Percentiles rank a stretch among this genome's conserved stretches.
These are phyloP conservation scores for Sebastes cheni DNA, from an alignment of 2,797 vertebrate genomes.

Conservation along the genomic window DNA sequence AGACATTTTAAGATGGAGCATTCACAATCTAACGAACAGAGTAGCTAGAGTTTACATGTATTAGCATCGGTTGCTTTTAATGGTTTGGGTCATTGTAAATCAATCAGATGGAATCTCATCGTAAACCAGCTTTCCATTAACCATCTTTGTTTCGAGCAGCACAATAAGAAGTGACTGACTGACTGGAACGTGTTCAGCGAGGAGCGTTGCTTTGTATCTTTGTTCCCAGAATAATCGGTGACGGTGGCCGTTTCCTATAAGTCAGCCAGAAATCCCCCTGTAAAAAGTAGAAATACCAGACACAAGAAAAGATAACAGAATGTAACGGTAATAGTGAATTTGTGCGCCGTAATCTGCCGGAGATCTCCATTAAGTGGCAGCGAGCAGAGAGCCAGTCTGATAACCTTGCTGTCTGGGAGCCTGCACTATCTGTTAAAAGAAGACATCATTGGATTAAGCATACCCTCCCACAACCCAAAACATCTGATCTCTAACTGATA, in stretches of 20 bases:
- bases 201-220: constrained; percentile 19
- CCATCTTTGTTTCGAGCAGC: constrained; percentile 26
- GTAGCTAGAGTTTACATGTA: constrained; percentile 47
- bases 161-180: constrained; percentile 43
- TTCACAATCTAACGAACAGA: constrained; percentile 33
- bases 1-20: constrained; percentile 29
- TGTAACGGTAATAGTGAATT: constrained; percentile 67
- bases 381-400: constrained; percentile 73
- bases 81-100: constrained; percentile 51
- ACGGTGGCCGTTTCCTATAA: constrained; percentile 44
- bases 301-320: constrained; percentile 52
- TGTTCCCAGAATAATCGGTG: constrained; percentile 56
- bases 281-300: constrained; percentile 59
- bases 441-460: constrained; percentile 86
- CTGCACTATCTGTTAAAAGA: constrained; percentile 79
- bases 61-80: constrained; percentile 64
- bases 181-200: constrained; percentile 34
- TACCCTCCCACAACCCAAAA: constrained; percentile 81
- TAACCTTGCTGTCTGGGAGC: constrained; percentile 84
- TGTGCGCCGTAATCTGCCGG: constrained; percentile 60
- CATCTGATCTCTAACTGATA: constrained; percentile 86
- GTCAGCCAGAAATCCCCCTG: constrained; percentile 33
- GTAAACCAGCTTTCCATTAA: constrained; percentile 72
- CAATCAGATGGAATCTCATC: constrained; percentile 63
- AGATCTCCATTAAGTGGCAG: constrained; percentile 75